These are phyloP conservation scores for Montipora sp. DNA, from an alignment of 64 coral and sea anemone genomes.

Conservation along the genomic window DNA sequence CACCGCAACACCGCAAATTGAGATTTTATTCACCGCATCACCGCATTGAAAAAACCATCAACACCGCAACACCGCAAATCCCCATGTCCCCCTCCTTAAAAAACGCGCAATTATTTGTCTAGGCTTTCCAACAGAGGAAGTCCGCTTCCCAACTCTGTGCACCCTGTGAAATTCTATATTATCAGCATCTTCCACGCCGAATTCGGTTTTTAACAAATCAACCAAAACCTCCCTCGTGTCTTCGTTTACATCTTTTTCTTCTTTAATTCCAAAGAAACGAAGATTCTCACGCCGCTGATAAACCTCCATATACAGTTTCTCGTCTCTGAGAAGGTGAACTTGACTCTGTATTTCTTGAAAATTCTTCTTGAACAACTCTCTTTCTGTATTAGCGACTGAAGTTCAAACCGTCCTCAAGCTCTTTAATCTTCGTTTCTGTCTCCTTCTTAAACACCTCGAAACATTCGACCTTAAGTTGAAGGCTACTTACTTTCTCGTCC, in stretches of 20 bases:
- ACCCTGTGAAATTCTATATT: conserved; percentile 26
- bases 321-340: background rate
- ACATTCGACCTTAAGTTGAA: background rate
- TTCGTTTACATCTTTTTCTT: background rate
- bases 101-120: conserved; percentile 19
- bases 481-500: background rate
- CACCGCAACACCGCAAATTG: too few relatives aligned
- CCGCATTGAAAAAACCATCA: too few relatives aligned
- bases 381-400: conserved; percentile 2
- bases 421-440: background rate
- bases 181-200: too few relatives aligned
- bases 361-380: background rate
- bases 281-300: conserved; percentile 1
- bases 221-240: conserved; percentile 19
- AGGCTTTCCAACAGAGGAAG: conserved; percentile 2
- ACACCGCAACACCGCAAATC: too few relatives aligned
- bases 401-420: conserved; percentile 4
- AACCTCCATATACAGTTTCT: conserved; percentile 7
- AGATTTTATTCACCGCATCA: too few relatives aligned
- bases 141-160: conserved; percentile 21
- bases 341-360: background rate
- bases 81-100: too few relatives aligned
- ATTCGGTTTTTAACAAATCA: too few relatives aligned
- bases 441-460: conserved; percentile 1
- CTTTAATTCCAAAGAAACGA: conserved; percentile 12